Base-by-base conservation (phyloP, 2,797 vertebrate species). In the Paramormyrops hopkinsi region DNA sequence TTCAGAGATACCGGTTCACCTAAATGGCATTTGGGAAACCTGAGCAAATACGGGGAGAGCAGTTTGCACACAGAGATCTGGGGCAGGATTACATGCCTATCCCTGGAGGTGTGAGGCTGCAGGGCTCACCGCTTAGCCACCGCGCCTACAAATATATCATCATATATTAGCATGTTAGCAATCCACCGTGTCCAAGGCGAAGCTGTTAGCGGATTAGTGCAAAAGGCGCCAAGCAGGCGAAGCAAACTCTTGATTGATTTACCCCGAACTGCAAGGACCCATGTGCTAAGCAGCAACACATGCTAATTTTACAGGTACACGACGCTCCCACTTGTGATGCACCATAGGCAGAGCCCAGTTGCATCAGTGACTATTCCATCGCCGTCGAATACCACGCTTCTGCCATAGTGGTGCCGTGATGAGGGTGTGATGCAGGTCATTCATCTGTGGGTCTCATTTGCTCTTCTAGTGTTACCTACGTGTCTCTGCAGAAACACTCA, bases 371-470 rank as follows among this genome's bases (percentile, higher is more conserved):
- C 53, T 53, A 12, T 29, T 86, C 14, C 73, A 17, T 37, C 8
- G 8, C 33, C 41, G 85, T 56, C 25, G 1, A n/a, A 48, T 51
- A 51, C 82, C 22, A 59, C 33, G 12, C 85, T 56, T 33, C 50
- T 87, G 3, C 85, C 53, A 37, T n/a, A 87, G 25, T 41, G 51
- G 29, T 59, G 29, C 22, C 8, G 3, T 7, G 29, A 17, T 3
- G 14, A 84, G 54, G n/a, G 46, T 17, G 83, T 92, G 92, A 95
- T 94, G 94, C 93, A 91, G 92, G 88, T 76, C 93, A 95, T 95
- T 93, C 91, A 92, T 95, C 94, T 94, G 93, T 89, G 88, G 92
- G 94, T 93, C 93, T 89, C 90, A 93, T 95, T 94, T 93, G 88
- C 92, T 73, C 53, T 85, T 73, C 50, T 83, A 3, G 92, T 93